Evolutionary conservation across 2,888 invertebrate species (phyloP).

Genomic region (Seira sanloemensis): DNA sequence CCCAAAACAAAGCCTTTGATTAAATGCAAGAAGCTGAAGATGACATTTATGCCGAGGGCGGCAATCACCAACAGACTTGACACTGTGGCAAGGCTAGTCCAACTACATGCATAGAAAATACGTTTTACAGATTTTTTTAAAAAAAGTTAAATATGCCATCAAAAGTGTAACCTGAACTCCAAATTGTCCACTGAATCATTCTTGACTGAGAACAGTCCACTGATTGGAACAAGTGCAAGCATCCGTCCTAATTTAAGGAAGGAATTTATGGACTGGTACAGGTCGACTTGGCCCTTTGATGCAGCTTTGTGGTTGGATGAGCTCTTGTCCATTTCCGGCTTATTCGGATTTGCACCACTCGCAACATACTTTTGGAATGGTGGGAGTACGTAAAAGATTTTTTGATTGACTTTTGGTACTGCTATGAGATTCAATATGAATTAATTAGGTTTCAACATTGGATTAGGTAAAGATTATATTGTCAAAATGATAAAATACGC

Average conservation of each 20-base stretch:
- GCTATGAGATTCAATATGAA: too few species aligned
- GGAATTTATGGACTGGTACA: constrained; percentile 37
- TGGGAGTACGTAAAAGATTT: too few species aligned
- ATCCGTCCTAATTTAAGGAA: constrained; percentile 51
- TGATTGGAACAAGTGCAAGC: constrained; percentile 50
- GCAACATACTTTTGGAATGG: too few species aligned
- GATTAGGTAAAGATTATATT: too few species aligned
- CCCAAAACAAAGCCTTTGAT: constrained; percentile 47
- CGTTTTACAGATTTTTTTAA: too few species aligned
- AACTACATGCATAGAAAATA: too few species aligned
- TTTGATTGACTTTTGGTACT: too few species aligned
- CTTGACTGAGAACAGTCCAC: constrained; percentile 40
- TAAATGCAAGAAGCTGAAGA: constrained; percentile 42
- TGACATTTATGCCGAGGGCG: constrained; percentile 26
- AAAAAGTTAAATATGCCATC: too few species aligned
- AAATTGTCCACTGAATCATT: background rate
- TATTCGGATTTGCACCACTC: too few species aligned
- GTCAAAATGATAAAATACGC: too few species aligned
- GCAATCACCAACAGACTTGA: background rate
- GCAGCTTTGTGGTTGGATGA: too few species aligned
- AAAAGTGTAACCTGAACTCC: constrained; percentile 22
- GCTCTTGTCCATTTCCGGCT: background rate
- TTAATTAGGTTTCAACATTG: too few species aligned
- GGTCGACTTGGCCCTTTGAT: constrained; percentile 37
- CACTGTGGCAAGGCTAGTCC: constrained; percentile 38